phyloP scores from a whole-genome alignment of 2,888 invertebrate species.

The Acleris sparsana region DNA sequence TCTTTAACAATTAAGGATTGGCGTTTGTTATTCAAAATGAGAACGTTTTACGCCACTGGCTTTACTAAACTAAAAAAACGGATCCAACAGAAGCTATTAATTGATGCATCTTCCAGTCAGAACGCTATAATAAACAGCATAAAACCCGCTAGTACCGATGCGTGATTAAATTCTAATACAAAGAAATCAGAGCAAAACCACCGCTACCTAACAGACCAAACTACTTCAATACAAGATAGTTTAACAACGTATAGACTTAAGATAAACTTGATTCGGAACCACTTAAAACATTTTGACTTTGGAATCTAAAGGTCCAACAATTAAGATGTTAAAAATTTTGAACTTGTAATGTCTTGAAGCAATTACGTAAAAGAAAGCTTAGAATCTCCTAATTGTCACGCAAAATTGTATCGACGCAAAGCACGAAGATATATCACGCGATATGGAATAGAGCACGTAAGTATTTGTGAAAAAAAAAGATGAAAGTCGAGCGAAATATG shows the following conservation, averaged over 20 bases:
- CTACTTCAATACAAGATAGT: slow-evolving; percentile 16
- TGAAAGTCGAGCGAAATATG: slow-evolving; percentile 41
- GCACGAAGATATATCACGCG: slow-evolving; percentile 38
- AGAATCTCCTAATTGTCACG: slow-evolving; percentile 36
- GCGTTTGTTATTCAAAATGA: neutral
- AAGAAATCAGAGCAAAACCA: slow-evolving; percentile 43
- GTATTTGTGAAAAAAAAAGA: slow-evolving; percentile 40
- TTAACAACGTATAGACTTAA: neutral
- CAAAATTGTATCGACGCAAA: slow-evolving; percentile 30
- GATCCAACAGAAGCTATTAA: neutral
- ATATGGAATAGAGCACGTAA: slow-evolving; percentile 21
- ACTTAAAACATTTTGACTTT: no score
- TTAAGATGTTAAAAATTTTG: slow-evolving; percentile 8
- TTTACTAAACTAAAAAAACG: neutral
- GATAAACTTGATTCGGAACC: no score
- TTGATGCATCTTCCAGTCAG: neutral
- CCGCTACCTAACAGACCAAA: slow-evolving; percentile 40
- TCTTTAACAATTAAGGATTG: no score
- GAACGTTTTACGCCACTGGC: neutral
- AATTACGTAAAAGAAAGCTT: slow-evolving; percentile 35
- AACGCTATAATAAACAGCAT: slow-evolving; percentile 9
- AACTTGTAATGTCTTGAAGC: neutral
- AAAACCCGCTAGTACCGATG: slow-evolving; percentile 29
- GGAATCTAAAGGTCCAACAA: neutral
- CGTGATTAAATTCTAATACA: slow-evolving; percentile 35